Conservation (phyloP, 2,888 invertebrate species). For the Rhagonycha lutea region DNA sequence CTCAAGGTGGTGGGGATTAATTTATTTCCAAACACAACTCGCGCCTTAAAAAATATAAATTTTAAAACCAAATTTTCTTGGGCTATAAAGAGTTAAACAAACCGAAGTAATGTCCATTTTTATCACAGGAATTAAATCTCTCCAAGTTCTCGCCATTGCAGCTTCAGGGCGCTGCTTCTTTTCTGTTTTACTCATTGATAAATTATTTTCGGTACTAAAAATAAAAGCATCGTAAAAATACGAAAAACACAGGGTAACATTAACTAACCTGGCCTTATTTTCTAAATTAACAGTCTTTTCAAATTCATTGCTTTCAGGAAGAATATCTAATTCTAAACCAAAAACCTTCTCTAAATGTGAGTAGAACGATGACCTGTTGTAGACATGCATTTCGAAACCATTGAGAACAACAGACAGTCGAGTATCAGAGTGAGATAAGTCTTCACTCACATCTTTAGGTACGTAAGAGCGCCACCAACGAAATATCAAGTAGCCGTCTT, state of each 20-base stretch:
- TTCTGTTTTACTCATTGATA: conserved; percentile 35
- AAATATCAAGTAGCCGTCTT: conserved; percentile 97
- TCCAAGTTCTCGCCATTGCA: conserved; percentile 87
- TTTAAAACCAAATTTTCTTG: background rate
- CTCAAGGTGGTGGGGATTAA: conserved; percentile 92
- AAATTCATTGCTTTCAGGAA: conserved; percentile 56
- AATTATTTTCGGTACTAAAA: conserved; percentile 25
- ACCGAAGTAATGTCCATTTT: conserved; percentile 90
- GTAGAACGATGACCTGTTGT: conserved; percentile 89
- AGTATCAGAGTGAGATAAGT: conserved; percentile 93
- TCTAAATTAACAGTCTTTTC: conserved; percentile 40
- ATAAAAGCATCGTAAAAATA: background rate
- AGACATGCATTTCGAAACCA: conserved; percentile 93
- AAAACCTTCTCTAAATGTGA: conserved; percentile 85
- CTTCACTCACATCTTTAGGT: conserved; percentile 93
- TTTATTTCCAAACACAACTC: conserved; percentile 93
- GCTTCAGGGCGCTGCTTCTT: conserved; percentile 72
- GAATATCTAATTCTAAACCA: conserved; percentile 79
- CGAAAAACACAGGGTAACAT: background rate
- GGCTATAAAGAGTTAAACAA: conserved; percentile 34
- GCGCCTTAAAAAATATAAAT: conserved; percentile 63
- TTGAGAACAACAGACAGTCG: conserved; percentile 88
- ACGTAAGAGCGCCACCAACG: conserved; percentile 97
- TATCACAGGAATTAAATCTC: conserved; percentile 94
- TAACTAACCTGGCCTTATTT: conserved; percentile 29